phyloP scores from a whole-genome alignment of 2,113 vertebrate genomes.

The Andinoacara biseriatus region DNA sequence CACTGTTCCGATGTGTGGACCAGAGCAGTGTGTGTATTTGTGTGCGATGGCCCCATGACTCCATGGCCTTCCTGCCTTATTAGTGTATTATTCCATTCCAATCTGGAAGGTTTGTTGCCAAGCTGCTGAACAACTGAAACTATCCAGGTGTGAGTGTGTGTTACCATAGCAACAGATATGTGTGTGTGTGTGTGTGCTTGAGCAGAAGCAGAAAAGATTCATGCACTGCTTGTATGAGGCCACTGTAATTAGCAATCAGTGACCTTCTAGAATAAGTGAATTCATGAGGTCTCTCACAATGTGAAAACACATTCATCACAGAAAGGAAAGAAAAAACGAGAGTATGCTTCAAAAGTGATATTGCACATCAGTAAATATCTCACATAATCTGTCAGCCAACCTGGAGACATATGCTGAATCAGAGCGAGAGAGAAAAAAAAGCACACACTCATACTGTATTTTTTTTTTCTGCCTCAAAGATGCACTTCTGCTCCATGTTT shows the following conservation, averaged over 20 bases:
- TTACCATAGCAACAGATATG: constrained; percentile 50
- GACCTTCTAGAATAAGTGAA: constrained; percentile 7
- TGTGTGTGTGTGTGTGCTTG: constrained; percentile 28
- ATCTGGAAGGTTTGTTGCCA: constrained; percentile 7
- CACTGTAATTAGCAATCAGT: constrained; percentile 18
- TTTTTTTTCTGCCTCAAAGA: constrained; percentile 15
- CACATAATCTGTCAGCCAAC: constrained; percentile 11
- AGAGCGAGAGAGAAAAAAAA: not conserved
- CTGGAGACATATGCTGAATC: constrained; percentile 26
- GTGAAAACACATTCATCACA: not conserved
- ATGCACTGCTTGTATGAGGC: not conserved
- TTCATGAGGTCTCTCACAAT: not conserved
- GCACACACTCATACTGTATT: not conserved
- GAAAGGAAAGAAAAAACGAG: not conserved
- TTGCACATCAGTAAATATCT: constrained; percentile 13
- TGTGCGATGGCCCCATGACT: constrained; percentile 14
- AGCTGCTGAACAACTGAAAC: constrained; percentile 45
- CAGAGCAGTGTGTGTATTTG: not conserved
- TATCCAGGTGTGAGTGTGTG: constrained; percentile 44
- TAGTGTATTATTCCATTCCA: constrained; percentile 6
- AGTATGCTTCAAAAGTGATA: not conserved
- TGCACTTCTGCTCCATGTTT: constrained; percentile 10
- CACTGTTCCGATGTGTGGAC: not conserved
- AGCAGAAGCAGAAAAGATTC: constrained; percentile 36
- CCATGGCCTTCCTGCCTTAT: not conserved